Percentiles rank a stretch among this genome's conserved stretches.
phyloP scores from a whole-genome alignment of 2,113 vertebrate species.

The Mellivora capensis region DNA sequence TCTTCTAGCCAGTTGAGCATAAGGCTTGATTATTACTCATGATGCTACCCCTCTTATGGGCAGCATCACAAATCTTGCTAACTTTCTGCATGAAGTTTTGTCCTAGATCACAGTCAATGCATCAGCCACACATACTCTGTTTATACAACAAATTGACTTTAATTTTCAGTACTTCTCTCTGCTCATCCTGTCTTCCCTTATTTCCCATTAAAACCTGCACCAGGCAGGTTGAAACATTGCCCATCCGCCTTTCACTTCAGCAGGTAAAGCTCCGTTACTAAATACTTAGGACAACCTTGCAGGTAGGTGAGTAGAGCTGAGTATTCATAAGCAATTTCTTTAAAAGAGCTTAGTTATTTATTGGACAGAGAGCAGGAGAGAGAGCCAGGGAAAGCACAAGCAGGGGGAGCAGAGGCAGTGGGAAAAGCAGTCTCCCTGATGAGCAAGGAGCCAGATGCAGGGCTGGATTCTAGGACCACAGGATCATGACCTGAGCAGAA shows the following conservation, averaged over 20 bases:
- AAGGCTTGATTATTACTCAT: accelerated
- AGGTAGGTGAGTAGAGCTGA: accelerated
- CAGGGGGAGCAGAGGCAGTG: no score
- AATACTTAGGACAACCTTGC: accelerated
- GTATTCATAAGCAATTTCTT: neutral
- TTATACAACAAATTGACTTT: neutral
- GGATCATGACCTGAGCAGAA: no score
- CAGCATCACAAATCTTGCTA: neutral
- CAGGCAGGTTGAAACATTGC: neutral
- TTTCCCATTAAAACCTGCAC: neutral
- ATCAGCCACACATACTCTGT: neutral
- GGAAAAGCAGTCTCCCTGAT: no score
- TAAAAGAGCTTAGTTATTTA: neutral
- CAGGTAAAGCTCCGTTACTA: accelerated
- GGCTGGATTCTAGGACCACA: no score
- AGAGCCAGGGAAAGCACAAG: no score
- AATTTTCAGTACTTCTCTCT: neutral
- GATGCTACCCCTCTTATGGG: accelerated
- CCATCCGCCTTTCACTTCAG: neutral
- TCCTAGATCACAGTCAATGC: neutral
- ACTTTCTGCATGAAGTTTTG: neutral
- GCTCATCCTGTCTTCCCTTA: neutral
- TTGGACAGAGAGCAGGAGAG: neutral
- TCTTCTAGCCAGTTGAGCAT: neutral
- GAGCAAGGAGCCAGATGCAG: no score